phyloP scores from a whole-genome alignment of 2,113 vertebrate genomes.

The Pomatostomus ruficeps region DNA sequence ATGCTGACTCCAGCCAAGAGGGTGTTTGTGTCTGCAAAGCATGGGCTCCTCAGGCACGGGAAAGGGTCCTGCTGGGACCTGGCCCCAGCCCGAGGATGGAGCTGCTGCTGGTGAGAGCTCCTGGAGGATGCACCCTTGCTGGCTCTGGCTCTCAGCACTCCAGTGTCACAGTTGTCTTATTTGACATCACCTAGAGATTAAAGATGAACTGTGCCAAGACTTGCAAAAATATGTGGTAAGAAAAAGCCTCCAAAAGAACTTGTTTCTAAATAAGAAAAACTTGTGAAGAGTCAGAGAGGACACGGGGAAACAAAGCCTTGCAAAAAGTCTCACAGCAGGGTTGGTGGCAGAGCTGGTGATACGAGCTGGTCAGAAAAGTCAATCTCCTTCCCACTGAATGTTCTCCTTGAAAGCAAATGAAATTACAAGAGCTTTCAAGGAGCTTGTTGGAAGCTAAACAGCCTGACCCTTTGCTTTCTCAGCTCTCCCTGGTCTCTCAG shows the following conservation, averaged over 20 bases:
- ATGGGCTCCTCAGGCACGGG: rapidly evolving
- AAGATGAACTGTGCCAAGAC: not conserved
- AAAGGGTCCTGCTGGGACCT: not conserved
- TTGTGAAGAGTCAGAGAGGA: not conserved
- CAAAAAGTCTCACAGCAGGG: not conserved
- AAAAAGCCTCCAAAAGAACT: not conserved
- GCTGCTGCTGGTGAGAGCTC: not conserved
- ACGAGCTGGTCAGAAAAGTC: not conserved
- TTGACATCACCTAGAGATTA: not conserved
- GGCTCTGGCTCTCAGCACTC: not conserved
- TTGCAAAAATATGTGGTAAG: not conserved
- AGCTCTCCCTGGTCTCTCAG: not conserved
- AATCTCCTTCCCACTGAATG: not conserved
- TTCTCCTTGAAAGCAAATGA: not conserved
- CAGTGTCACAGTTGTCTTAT: not conserved
- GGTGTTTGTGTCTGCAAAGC: not conserved
- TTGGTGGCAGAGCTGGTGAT: not conserved
- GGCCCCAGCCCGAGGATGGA: rapidly evolving
- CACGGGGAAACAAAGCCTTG: not conserved
- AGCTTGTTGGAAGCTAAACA: not conserved
- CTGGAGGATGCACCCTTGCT: rapidly evolving
- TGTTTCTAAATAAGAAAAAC: not conserved
- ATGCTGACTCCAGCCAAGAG: not conserved
- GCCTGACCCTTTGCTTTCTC: not conserved
- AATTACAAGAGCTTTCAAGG: not conserved